Base-by-base conservation (phyloP, 1,140 invertebrate genomes). In the Drosophila aff. region DNA sequence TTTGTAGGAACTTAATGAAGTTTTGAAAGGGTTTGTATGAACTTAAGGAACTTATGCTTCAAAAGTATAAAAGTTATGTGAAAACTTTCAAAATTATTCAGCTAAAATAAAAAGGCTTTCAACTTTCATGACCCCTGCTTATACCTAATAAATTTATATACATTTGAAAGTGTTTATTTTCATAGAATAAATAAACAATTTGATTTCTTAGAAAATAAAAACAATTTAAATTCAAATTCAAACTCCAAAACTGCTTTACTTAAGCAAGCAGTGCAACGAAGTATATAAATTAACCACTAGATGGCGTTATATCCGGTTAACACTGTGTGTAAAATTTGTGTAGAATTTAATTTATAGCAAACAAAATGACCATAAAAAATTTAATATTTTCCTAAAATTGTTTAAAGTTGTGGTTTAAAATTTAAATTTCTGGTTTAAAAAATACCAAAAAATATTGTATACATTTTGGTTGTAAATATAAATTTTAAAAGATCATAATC, bases 141-240 rank as follows among this genome's bases (percentile, higher is more conserved):
- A 3, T 2, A 26, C 23, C 26, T 26, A 26, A 26, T 26, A 3
- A 26, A 38, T 13, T 38, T 38, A 38, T 38, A 11, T 13, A 5
- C 36, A 5, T 15, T 41, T 8, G n/a, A n/a, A 10, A 33, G 0
- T 33, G 0, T 10, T 10, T 33, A 33, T 33, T 33, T 33, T 47
- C 16, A 36, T n/a, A 21, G 16, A 33, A 1, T 28, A 23, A 23
- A 23, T 23, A 23, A 23, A 23, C 23, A 3, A 23, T 23, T 23
- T 26, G 26, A 13, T 38, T 33, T 49, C 23, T 62, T 9, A 16
- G 10, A 36, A 2, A 18, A 21, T 13, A 2, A 33, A 10, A 6
- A 18, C 44, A 15, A 15, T 62, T 28, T 5, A 44, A 61, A 57
- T 80, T 43, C 16, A 46, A 72, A 38, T 5, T 9, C 2, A 13